Evolutionary conservation across 2,888 invertebrate species (phyloP).

Genomic region (Eilema caniola): DNA sequence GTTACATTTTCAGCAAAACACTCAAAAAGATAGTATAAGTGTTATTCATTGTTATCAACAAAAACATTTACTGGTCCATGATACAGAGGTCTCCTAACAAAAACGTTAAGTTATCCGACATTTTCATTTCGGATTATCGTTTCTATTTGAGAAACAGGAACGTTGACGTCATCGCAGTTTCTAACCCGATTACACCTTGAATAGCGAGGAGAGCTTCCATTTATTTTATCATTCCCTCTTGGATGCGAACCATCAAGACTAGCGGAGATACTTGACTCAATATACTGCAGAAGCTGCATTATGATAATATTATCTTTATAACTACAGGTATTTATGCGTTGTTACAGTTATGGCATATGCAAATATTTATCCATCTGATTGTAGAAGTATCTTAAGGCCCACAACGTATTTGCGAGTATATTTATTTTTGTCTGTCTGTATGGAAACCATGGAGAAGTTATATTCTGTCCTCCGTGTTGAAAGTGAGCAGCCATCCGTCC

Average conservation of each 20-base stretch:
- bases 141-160: constrained; percentile 10
- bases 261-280: constrained; percentile 10
- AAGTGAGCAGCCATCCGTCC: no score
- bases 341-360: background rate
- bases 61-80: background rate
- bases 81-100: background rate
- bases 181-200: constrained; percentile 22
- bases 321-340: background rate
- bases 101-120: constrained; percentile 22
- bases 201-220: constrained; percentile 44
- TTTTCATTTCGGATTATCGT: constrained; percentile 29
- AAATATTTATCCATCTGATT: background rate
- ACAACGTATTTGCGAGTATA: no score
- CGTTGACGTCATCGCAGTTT: constrained; percentile 35
- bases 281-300: constrained; percentile 9
- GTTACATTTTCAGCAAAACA: background rate
- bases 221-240: constrained; percentile 41
- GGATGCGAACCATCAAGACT: constrained; percentile 18
- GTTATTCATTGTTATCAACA: background rate
- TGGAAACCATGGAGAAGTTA: no score
- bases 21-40: background rate
- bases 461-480: no score
- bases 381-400: no score
- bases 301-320: background rate
- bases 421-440: no score